These are phyloP conservation scores for Hyla sarda DNA, from an alignment of 2,113 vertebrate species.

Conservation along the genomic window DNA sequence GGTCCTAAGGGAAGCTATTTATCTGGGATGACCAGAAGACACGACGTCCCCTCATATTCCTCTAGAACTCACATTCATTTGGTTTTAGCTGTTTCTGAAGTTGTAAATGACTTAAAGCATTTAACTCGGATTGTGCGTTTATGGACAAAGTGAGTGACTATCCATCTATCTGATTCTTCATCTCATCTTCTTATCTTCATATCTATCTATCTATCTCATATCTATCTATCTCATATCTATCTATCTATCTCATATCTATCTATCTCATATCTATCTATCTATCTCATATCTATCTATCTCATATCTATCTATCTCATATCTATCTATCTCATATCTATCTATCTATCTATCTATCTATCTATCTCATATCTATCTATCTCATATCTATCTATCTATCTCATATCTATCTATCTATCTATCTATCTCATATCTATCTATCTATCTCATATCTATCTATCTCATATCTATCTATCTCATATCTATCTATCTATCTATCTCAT, in stretches of 20 bases:
- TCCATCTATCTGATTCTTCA: neutral
- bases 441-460: neutral
- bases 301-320: neutral
- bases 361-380: slow-evolving; percentile 4
- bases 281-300: neutral
- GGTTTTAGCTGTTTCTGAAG: slow-evolving; percentile 32
- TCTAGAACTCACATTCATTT: slow-evolving; percentile 52
- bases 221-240: slow-evolving; percentile 8
- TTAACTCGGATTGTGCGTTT: neutral
- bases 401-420: neutral
- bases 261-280: neutral
- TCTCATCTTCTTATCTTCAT: neutral
- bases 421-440: neutral
- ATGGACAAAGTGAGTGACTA: neutral
- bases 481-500: slow-evolving; percentile 13
- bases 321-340: neutral
- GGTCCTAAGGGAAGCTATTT: slow-evolving; percentile 47
- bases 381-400: neutral
- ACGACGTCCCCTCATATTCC: slow-evolving; percentile 19
- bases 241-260: neutral
- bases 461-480: neutral
- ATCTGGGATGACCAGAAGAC: slow-evolving; percentile 45
- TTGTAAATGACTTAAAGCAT: slow-evolving; percentile 45
- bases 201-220: neutral
- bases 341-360: neutral